These are phyloP conservation scores for Pogonomyrmex barbatus DNA, from an alignment of 1,140 invertebrate species.

Conservation along the genomic window DNA sequence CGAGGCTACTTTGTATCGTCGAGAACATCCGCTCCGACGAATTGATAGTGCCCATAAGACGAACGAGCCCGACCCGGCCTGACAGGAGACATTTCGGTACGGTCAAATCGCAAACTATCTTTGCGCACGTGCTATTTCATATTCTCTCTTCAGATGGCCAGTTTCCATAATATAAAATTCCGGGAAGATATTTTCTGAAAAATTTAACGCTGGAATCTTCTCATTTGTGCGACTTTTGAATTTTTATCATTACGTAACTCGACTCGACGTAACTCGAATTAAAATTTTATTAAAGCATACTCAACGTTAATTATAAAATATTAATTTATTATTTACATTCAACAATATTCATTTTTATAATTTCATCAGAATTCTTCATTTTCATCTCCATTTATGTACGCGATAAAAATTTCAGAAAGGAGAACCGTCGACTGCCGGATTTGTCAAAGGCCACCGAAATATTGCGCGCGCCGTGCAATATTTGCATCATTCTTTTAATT, in stretches of 20 bases:
- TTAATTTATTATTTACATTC: neutral
- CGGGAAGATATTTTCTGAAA: neutral
- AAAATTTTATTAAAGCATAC: neutral
- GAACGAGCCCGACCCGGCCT: neutral
- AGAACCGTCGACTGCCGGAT: neutral
- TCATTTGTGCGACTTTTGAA: neutral
- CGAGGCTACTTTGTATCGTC: slow-evolving; percentile 50
- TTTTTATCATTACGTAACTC: neutral
- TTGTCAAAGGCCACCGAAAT: neutral
- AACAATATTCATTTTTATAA: slow-evolving; percentile 12
- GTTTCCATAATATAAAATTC: neutral
- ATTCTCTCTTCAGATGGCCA: neutral
- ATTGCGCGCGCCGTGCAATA: neutral
- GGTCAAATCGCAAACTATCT: slow-evolving; percentile 5
- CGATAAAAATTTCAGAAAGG: neutral
- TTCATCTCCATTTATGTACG: neutral
- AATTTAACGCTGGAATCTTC: neutral
- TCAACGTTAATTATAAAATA: neutral
- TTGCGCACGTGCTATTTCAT: slow-evolving; percentile 8
- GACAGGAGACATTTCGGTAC: neutral
- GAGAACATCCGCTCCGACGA: slow-evolving; percentile 14
- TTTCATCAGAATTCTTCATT: neutral
- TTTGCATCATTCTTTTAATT: neutral
- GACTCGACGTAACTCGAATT: neutral
- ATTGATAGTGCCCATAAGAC: slow-evolving; percentile 45